Base-by-base conservation (phyloP, 2,113 vertebrate species). In the Spilogale gracilis region DNA sequence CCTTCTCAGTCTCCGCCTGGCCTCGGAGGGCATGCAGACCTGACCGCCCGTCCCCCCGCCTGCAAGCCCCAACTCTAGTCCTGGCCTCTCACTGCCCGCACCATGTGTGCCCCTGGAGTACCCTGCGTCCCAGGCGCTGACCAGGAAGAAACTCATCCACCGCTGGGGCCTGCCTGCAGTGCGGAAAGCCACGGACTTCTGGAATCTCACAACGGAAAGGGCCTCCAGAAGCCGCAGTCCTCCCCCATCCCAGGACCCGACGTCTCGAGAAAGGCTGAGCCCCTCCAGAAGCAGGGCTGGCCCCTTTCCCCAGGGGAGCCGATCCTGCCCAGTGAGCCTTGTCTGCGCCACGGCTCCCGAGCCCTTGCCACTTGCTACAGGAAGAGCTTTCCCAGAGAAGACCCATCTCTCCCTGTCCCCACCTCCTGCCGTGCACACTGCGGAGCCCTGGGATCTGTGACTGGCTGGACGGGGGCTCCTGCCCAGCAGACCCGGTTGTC, bases 41-140 rank as follows among this genome's bases (percentile, higher is more conserved):
- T 2, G 30, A 25, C 21, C 4, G 6, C 63, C 20, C 2, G 11
- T 12, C 27, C 25, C 2, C 0, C 21, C 4, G 54, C 10, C 30
- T 3, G 52, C 6, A 0, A 16, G 43, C 56, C 61, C 25, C 17
- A 9, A 2, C 67, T 2, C 16, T 0, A 6, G 50, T 58, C 17
- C 16, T 25, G 9, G 6, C 25, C 43, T n/a, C 52, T 27, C 30
- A 0, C 1, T 4, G 4, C 25, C 25, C 82, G 17, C 7, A 3
- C 13, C 78, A 45, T 4, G 11, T 3, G 0, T 17, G 13, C 48
- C 61, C 20, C 5, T 38, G 0, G 20, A 32, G 76, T 5, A 2
- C 18, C 56, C 25, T 2, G 67, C 17, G 0, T 12, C 48, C 14
- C 1, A 8, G 27, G 10, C 2, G 4, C 8, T 1, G 0, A 56